These are phyloP conservation scores for Theropithecus gelada DNA, from an alignment of 2,113 vertebrate species.

Conservation along the genomic window DNA sequence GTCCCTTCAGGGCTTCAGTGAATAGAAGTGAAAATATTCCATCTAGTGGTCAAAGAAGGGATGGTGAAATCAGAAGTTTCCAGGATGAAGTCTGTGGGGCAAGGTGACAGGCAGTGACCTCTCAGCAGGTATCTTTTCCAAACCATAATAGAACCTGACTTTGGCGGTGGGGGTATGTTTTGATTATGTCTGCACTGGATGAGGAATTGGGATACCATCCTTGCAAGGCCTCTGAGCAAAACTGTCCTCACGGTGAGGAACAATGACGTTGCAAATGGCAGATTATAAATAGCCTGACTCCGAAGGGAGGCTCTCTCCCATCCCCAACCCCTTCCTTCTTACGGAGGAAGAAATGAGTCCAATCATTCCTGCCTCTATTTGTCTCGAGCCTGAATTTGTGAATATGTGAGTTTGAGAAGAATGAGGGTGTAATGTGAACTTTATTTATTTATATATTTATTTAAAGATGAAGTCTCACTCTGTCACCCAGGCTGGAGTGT, in stretches of 20 bases:
- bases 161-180: neutral
- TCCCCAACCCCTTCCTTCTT: neutral
- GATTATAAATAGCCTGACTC: neutral
- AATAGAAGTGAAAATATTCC: neutral
- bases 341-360: neutral
- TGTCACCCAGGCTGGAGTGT: no score
- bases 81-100: neutral
- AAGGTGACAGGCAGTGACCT: neutral
- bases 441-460: neutral
- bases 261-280: neutral
- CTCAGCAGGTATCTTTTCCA: neutral
- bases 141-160: neutral
- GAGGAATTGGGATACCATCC: neutral
- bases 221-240: neutral
- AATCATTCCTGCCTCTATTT: neutral
- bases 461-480: no score
- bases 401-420: neutral
- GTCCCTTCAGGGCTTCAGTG: neutral
- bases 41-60: conserved; percentile 35
- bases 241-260: neutral
- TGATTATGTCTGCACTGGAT: neutral
- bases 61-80: neutral
- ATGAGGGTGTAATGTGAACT: neutral
- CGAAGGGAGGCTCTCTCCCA: neutral
- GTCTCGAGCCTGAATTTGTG: neutral